A percentile compares a stretch with the other conserved stretches of the same genome.
Conservation (phyloP, 2,797 vertebrate species). For the Anabas testudineus region DNA sequence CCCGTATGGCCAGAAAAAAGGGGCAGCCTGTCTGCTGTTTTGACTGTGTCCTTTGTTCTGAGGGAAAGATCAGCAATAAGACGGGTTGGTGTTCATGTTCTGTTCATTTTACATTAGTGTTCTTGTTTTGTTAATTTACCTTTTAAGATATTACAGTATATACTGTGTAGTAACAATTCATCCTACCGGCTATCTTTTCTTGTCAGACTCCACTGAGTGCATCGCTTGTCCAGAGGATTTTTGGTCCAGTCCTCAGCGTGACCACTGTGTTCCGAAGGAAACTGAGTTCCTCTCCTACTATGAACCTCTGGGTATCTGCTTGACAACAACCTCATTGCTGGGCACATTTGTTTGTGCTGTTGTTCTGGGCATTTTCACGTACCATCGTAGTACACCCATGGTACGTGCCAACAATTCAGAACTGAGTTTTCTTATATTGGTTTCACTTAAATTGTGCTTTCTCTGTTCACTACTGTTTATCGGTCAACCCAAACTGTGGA, state of each 20-base stretch:
- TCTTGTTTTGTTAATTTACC: background rate
- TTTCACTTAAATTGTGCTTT: constrained; percentile 63
- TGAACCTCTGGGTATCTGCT: constrained; percentile 65
- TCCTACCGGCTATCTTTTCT: background rate
- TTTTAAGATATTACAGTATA: background rate
- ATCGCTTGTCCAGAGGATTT: constrained; percentile 69
- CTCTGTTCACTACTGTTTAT: constrained; percentile 68
- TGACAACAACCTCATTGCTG: constrained; percentile 55
- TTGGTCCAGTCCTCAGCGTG: constrained; percentile 65
- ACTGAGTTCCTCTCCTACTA: constrained; percentile 73
- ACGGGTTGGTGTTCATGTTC: constrained; percentile 68
- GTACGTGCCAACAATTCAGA: constrained; percentile 75
- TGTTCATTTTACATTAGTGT: constrained; percentile 11
- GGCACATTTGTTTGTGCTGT: constrained; percentile 17
- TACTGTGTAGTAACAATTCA: no score
- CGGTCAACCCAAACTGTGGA: constrained; percentile 55
- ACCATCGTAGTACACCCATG: constrained; percentile 21
- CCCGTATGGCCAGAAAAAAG: constrained; percentile 69
- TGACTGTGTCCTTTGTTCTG: constrained; percentile 79
- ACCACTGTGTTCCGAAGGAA: constrained; percentile 52
- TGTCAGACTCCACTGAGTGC: constrained; percentile 71
- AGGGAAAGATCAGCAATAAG: constrained; percentile 80
- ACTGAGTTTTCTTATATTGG: constrained; percentile 58
- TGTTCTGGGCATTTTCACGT: background rate
- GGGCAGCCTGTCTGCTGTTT: constrained; percentile 81